phyloP scores from a whole-genome alignment of 2,797 vertebrate genomes.

The Spinibarbus caldwelli region DNA sequence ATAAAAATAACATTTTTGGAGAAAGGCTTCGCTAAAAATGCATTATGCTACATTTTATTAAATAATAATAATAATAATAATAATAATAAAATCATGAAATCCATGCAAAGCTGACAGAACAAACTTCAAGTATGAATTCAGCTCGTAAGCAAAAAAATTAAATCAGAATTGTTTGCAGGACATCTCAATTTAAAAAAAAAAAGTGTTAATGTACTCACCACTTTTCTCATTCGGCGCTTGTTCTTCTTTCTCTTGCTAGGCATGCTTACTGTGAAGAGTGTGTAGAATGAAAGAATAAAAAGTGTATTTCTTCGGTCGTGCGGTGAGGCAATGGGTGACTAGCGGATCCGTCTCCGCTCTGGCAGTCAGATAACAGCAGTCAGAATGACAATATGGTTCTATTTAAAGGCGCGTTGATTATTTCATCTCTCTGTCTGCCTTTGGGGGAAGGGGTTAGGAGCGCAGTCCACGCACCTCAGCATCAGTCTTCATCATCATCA shows the following conservation, averaged over 20 bases:
- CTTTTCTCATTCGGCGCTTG: slow-evolving; percentile 76
- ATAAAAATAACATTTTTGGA: not conserved
- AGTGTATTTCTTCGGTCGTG: not conserved
- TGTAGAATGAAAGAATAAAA: not conserved
- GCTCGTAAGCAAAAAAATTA: not conserved
- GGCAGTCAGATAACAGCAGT: slow-evolving; percentile 31
- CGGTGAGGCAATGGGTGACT: not conserved
- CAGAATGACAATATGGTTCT: slow-evolving; percentile 52
- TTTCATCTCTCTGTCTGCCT: slow-evolving; percentile 63
- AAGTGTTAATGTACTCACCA: slow-evolving; percentile 68
- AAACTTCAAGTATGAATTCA: not conserved
- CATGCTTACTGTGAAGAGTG: slow-evolving; percentile 65
- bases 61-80: no score
- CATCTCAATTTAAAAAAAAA: not conserved
- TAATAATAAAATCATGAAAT: no score
- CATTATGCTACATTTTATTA: not conserved
- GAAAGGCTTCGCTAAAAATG: not conserved
- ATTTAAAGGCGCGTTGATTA: slow-evolving; percentile 68
- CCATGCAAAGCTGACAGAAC: no score
- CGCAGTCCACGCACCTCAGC: slow-evolving; percentile 56
- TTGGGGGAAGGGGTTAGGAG: slow-evolving; percentile 59
- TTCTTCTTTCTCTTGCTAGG: slow-evolving; percentile 82
- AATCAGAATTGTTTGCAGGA: not conserved
- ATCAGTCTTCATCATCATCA: slow-evolving; percentile 14
- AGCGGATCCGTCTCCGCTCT: slow-evolving; percentile 42